Conservation (phyloP, 2,888 invertebrate species). For the Syritta pipiens region DNA sequence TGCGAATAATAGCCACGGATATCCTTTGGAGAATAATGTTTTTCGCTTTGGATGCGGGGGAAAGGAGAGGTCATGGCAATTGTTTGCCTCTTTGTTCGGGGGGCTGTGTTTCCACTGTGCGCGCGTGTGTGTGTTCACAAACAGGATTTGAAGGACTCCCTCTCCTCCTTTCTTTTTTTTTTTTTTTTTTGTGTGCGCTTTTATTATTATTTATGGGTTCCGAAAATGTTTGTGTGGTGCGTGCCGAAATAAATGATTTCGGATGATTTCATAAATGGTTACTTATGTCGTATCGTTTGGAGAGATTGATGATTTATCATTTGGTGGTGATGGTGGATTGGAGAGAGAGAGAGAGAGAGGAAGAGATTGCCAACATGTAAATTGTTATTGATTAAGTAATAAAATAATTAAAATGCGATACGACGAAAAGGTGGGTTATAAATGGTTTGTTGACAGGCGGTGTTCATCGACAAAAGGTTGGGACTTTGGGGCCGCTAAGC, state of each 20-base stretch:
- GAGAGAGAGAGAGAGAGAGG: too few relatives aligned
- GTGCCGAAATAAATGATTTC: constrained; percentile 62
- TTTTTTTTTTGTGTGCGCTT: constrained; percentile 22
- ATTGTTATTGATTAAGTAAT: constrained; percentile 54
- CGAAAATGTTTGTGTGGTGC: constrained; percentile 55
- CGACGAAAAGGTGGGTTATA: not conserved
- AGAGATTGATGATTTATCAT: constrained; percentile 58
- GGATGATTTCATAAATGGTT: constrained; percentile 59
- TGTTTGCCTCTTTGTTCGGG: constrained; percentile 36
- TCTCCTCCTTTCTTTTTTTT: not conserved
- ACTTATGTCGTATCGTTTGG: constrained; percentile 52
- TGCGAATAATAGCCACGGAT: constrained; percentile 6
- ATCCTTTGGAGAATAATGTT: constrained; percentile 25
- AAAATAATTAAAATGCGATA: constrained; percentile 46
- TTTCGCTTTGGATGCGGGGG: constrained; percentile 23
- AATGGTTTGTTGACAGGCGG: too few relatives aligned
- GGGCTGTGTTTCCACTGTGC: not conserved
- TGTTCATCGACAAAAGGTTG: too few relatives aligned
- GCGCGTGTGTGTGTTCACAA: not conserved
- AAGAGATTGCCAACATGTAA: constrained; percentile 46
- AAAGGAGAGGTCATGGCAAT: constrained; percentile 37
- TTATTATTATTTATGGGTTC: constrained; percentile 56
- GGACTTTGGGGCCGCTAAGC: too few relatives aligned
- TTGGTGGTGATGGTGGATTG: constrained; percentile 39
- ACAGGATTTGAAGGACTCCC: constrained; percentile 44